Percentiles rank a stretch among this genome's conserved stretches.
These are phyloP conservation scores for Ceramica pisi DNA, from an alignment of 2,888 invertebrate species.

Conservation along the genomic window DNA sequence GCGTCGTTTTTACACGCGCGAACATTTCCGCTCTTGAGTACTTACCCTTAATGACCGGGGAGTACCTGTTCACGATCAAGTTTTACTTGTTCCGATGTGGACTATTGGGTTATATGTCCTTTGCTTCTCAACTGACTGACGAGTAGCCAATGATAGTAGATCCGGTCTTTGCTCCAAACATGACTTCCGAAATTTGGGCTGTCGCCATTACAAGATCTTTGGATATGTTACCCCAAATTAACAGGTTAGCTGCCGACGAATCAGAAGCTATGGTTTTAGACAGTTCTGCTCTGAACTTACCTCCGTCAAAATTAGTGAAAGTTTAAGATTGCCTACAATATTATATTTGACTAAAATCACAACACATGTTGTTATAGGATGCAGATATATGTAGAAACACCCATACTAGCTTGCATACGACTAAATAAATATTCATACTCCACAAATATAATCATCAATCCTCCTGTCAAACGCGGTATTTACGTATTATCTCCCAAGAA, in stretches of 20 bases:
- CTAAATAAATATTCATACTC: slow-evolving; percentile 17
- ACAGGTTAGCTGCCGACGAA: not conserved
- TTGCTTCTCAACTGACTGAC: slow-evolving; percentile 60
- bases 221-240: not conserved
- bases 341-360: not conserved
- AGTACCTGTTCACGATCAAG: slow-evolving; percentile 67
- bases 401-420: not conserved
- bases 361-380: not conserved
- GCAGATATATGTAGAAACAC: not conserved
- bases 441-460: slow-evolving; percentile 14
- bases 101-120: slow-evolving; percentile 77
- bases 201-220: not conserved
- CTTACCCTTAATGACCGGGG: slow-evolving; percentile 75
- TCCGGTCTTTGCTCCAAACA: slow-evolving; percentile 17
- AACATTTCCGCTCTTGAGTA: slow-evolving; percentile 61
- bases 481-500: slow-evolving; percentile 48
- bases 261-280: not conserved
- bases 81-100: slow-evolving; percentile 76
- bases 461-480: slow-evolving; percentile 30
- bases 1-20: slow-evolving; percentile 45
- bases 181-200: slow-evolving; percentile 3
- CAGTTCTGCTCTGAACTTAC: not conserved
- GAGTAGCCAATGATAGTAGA: slow-evolving; percentile 25
- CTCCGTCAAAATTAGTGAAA: not conserved
- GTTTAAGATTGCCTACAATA: not conserved